phyloP scores from a whole-genome alignment of 2,113 vertebrate species.

The Gymnogyps californianus region DNA sequence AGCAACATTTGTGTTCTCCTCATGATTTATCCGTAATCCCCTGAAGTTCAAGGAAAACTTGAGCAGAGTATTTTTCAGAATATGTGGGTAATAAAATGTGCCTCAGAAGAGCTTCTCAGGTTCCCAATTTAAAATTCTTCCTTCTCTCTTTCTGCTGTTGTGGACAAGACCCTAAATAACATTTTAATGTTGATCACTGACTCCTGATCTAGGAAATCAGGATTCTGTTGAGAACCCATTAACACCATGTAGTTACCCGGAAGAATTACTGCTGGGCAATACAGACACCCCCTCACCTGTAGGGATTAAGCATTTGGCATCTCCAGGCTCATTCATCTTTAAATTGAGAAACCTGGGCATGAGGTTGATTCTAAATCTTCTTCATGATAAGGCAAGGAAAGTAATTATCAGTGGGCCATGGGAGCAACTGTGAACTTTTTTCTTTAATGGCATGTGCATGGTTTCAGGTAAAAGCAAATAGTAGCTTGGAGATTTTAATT shows the following conservation, averaged over 20 bases:
- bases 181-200: not conserved
- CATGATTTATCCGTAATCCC: not conserved
- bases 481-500: not conserved
- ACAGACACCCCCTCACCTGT: not conserved
- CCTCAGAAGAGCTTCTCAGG: not conserved
- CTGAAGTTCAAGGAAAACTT: slow-evolving; percentile 26
- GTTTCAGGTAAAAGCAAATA: not conserved
- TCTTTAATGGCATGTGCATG: not conserved
- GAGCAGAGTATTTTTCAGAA: not conserved
- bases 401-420: not conserved
- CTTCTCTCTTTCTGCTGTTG: not conserved
- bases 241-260: not conserved
- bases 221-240: not conserved
- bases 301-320: not conserved
- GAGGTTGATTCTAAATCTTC: not conserved
- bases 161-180: not conserved
- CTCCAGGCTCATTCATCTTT: not conserved
- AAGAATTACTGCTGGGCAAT: not conserved
- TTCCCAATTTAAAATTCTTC: not conserved
- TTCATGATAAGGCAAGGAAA: not conserved
- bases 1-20: slow-evolving; percentile 11
- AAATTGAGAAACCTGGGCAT: not conserved
- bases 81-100: not conserved
- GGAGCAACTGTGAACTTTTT: not conserved
- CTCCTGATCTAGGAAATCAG: not conserved